phyloP scores from a whole-genome alignment of 1,140 invertebrate species.

The Galleria mellonella region DNA sequence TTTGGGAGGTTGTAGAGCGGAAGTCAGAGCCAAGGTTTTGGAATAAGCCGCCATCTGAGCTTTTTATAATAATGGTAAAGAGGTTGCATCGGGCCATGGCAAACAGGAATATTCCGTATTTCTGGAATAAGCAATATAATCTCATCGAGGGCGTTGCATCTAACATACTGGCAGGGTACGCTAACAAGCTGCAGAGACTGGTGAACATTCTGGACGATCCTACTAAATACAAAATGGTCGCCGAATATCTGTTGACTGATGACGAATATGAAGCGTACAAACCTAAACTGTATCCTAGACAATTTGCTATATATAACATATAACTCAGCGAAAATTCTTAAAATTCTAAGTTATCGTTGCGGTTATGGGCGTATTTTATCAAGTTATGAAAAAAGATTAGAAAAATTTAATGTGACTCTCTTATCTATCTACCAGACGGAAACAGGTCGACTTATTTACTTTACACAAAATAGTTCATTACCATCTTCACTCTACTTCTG shows the following conservation, averaged over 20 bases:
- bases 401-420: too few relatives aligned
- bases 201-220: constrained; percentile 20
- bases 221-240: constrained; percentile 22
- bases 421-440: too few relatives aligned
- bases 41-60: constrained; percentile 17
- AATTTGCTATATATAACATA: too few relatives aligned
- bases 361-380: too few relatives aligned
- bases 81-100: constrained; percentile 26
- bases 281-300: too few relatives aligned
- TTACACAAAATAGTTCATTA: too few relatives aligned
- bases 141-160: constrained; percentile 22
- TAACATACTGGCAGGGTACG: constrained; percentile 20
- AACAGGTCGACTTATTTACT: too few relatives aligned
- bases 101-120: constrained; percentile 28
- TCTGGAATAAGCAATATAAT: constrained; percentile 46
- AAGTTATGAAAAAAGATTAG: too few relatives aligned
- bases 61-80: constrained; percentile 36
- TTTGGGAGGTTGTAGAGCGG: constrained; percentile 34
- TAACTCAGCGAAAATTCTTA: too few relatives aligned
- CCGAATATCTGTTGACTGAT: constrained; percentile 30
- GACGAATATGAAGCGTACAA: too few relatives aligned
- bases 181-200: constrained; percentile 19
- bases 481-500: too few relatives aligned
- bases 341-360: too few relatives aligned
- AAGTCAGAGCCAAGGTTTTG: constrained; percentile 21